Evolutionary conservation across 2,797 vertebrate genomes (phyloP).

Genomic region (Podarcis lilfordi): DNA sequence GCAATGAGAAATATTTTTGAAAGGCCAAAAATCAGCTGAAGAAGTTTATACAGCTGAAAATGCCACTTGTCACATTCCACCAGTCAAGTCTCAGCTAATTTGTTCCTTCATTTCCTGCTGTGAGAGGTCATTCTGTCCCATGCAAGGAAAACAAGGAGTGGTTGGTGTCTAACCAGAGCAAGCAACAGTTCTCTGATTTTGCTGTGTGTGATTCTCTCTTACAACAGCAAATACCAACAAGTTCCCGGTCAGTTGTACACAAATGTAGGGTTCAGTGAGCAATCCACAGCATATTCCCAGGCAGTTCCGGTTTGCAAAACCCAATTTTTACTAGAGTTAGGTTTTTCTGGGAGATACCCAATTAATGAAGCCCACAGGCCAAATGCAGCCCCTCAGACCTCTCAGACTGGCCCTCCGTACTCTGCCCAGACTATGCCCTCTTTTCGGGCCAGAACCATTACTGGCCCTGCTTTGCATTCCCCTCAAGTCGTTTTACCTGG

Average conservation of each 20-base stretch:
- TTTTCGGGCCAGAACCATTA: too few species aligned
- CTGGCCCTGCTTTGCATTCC: too few species aligned
- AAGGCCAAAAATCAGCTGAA: neutral
- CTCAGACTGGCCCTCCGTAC: too few species aligned
- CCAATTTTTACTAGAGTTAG: neutral
- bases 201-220: neutral
- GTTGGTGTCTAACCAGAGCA: neutral
- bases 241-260: neutral
- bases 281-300: neutral
- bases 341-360: neutral
- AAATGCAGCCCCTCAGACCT: neutral
- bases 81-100: slow-evolving; percentile 22
- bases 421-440: too few species aligned
- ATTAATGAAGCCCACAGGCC: too few species aligned
- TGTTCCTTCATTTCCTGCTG: neutral
- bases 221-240: slow-evolving; percentile 5
- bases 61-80: slow-evolving; percentile 31
- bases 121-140: neutral
- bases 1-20: slow-evolving; percentile 41
- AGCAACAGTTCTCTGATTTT: neutral
- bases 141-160: neutral
- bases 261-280: neutral
- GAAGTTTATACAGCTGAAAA: slow-evolving; percentile 59
- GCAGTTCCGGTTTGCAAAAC: neutral
- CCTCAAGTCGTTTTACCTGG: too few species aligned